Evolutionary conservation across 2,113 vertebrate species (phyloP).

Genomic region (Anolis sagrei): DNA sequence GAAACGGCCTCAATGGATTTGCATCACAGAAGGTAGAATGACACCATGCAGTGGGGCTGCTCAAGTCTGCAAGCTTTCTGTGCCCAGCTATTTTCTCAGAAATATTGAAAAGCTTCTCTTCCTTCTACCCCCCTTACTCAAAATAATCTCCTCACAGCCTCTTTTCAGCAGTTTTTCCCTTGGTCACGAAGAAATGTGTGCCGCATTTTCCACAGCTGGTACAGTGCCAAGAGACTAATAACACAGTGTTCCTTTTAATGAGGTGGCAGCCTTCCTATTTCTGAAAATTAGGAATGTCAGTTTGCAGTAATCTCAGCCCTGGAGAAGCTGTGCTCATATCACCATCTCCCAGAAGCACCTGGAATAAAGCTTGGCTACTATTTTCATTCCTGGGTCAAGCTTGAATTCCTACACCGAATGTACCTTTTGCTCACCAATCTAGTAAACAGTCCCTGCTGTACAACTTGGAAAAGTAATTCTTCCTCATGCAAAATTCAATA

Average conservation of each 20-base stretch:
- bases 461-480: constrained; percentile 48
- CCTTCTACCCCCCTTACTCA: constrained; percentile 29
- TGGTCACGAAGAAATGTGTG: constrained; percentile 58
- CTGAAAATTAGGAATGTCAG: constrained; percentile 74
- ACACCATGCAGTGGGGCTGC: background rate
- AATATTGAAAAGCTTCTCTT: constrained; percentile 32
- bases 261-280: constrained; percentile 74
- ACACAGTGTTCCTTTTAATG: constrained; percentile 69
- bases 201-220: constrained; percentile 56
- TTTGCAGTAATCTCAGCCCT: constrained; percentile 71
- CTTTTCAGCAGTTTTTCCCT: constrained; percentile 48
- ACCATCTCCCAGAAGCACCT: constrained; percentile 57
- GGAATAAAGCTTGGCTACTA: constrained; percentile 61
- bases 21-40: fast-evolving
- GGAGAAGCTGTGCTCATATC: constrained; percentile 54
- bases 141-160: constrained; percentile 58
- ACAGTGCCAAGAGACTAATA: constrained; percentile 65
- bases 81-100: constrained; percentile 24
- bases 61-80: constrained; percentile 32
- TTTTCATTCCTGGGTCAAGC: constrained; percentile 55
- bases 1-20: background rate
- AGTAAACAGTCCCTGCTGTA: constrained; percentile 38
- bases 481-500: background rate
- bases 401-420: constrained; percentile 51
- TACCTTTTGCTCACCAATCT: constrained; percentile 36